Evolutionary conservation across 2,888 invertebrate species (phyloP).

Genomic region (Catonia carolina): DNA sequence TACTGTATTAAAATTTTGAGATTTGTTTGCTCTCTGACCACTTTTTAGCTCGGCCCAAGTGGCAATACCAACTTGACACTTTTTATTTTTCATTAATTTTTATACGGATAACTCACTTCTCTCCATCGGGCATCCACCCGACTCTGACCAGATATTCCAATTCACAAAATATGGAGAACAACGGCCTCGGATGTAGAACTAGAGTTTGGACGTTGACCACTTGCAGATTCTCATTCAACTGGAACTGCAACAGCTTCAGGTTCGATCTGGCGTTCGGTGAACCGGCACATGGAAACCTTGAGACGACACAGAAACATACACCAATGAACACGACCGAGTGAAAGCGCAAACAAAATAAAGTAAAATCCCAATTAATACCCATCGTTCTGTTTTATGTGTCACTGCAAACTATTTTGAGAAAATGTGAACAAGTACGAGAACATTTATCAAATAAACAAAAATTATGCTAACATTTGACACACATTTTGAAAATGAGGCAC

Average conservation of each 20-base stretch:
- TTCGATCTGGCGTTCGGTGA: slow-evolving; percentile 85
- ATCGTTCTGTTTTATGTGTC: too few species aligned
- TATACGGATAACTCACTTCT: slow-evolving; percentile 64
- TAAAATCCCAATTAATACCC: background rate
- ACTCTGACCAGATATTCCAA: slow-evolving; percentile 92
- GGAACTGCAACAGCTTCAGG: slow-evolving; percentile 77
- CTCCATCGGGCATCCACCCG: slow-evolving; percentile 90
- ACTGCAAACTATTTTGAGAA: too few species aligned
- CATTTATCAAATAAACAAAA: too few species aligned
- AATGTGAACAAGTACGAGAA: too few species aligned
- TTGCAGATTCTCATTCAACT: slow-evolving; percentile 56
- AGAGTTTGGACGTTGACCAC: slow-evolving; percentile 68
- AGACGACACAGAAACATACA: too few species aligned
- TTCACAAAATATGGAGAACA: slow-evolving; percentile 82
- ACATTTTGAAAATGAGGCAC: too few species aligned
- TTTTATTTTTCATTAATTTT: too few species aligned
- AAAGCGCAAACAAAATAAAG: background rate
- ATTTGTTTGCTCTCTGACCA: too few species aligned
- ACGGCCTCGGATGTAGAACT: slow-evolving; percentile 60
- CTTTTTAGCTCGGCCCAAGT: too few species aligned
- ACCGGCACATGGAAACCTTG: slow-evolving; percentile 79
- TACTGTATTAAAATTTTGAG: too few species aligned
- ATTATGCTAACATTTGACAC: too few species aligned
- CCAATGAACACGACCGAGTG: background rate
- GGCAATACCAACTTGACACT: too few species aligned